Evolutionary conservation across 2,797 vertebrate species (phyloP), one percentile per base, ranked within the genome.

Genomic region (Loris lydekkerianus): DNA sequence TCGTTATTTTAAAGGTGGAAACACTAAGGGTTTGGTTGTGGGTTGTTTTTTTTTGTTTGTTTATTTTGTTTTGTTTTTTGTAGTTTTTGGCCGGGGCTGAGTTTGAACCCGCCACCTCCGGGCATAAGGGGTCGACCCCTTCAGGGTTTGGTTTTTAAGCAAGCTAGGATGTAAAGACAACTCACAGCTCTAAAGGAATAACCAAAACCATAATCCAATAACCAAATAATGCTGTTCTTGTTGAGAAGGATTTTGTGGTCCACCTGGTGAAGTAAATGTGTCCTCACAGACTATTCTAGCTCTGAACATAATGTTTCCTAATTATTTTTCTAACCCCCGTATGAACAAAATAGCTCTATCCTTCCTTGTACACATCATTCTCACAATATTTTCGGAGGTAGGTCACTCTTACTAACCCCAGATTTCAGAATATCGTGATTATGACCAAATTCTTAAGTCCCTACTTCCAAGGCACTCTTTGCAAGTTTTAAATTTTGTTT

Each of bases 1-100:
- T 94, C 78, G 96, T 53, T 34, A n/a, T 61, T 77, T 29, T 56
- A 34, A 31, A 78, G 69, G 31, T 94, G 10, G 49, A 34, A 94
- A 94, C 63, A 65, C 29, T 23, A 89, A 96, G 53, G 46, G 76
- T 86, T 93, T 80, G 18, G 14, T 96, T 40, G 5, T 34, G 34
- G 34, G 34, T 2, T 2, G 34, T 34, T 34, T 34, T 34, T 40
- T 40, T 40, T 40, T 40, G 40, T 40, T 40, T 40, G 40, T 40
- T 40, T 40, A 3, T 40, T 40, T 40, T 40, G 40, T 40, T 40
- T 40, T 40, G 3, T 3, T 40, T 40, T 40, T 40, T 40, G 5
- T 5, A 40, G 40, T 40, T 40, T 40, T 40, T 40, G 40, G 40
- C 40, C 5, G 40, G 40, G 40, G 40, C 40, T 40, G 40, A 40